Evolutionary conservation across 2,888 invertebrate genomes (phyloP), one percentile per base, ranked within the genome.

Genomic region (Phortica okadai): DNA sequence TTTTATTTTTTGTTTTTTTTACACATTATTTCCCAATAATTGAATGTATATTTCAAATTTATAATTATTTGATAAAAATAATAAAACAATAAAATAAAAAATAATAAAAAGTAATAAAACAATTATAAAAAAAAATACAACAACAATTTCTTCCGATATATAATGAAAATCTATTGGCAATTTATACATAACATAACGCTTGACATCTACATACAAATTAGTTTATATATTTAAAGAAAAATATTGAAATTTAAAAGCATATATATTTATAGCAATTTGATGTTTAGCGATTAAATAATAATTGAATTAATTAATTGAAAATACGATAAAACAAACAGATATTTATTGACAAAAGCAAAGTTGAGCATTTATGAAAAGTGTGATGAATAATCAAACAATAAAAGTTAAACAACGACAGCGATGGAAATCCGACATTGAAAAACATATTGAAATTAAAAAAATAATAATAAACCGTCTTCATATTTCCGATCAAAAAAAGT

Each of bases 391-490:
- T 80, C 75, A 77, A 87, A 85, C 88, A 88, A 85, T 85, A 85
- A 85, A 81, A 78, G 87, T 84, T 85, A 85, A 83, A 82, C 85
- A 83, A 85, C 42, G 84, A 85, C 88, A 85, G 88, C 88, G 88
- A 85, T 88, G 83, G 80, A 78, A 77, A 77, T 74, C 44, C 45
- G 50, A 77, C 75, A 82, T 76, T 75, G 76, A 70, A 77, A 83
- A 84, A 80, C 76, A 77, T 80, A 80, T 74, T 64, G 21, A 21
- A 33, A 33, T 33, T 21, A 21, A 33, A 1, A 33, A 74, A 74
- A 67, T 76, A 76, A 33, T 64, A 72, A 70, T 73, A 54, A 77
- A 75, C 70, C 70, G 70, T 70, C 70, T 75, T 70, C 25, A 62
- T 62, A 59, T 70, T 45, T 45, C 70, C 70, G 56, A 56, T 54